Evolutionary conservation across 1,140 invertebrate genomes (phyloP).

Genomic region (Bursaphelenchus mucronatus): DNA sequence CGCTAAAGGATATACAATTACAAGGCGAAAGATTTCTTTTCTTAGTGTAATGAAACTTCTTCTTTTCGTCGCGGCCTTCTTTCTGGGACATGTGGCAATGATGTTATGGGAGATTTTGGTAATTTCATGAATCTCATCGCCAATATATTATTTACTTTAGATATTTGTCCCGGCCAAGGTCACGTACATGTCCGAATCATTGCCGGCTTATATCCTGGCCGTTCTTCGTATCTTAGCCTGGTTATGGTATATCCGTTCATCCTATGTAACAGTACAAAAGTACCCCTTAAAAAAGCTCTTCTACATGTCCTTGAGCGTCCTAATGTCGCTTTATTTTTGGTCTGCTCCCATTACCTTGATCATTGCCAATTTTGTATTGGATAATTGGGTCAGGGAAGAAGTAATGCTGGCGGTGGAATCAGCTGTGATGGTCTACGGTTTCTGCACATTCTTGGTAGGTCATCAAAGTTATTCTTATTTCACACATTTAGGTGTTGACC

Average conservation of each 20-base stretch:
- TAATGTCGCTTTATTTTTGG: constrained; percentile 72
- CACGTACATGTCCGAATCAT: constrained; percentile 80
- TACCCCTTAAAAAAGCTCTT: constrained; percentile 73
- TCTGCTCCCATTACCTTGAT: constrained; percentile 75
- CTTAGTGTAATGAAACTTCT: constrained; percentile 72
- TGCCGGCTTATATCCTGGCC: constrained; percentile 78
- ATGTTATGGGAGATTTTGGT: constrained; percentile 14
- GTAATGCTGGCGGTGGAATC: constrained; percentile 75
- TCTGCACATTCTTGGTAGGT: constrained; percentile 73
- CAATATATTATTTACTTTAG: constrained; percentile 63
- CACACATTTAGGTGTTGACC: constrained; percentile 69
- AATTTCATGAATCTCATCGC: constrained; percentile 3
- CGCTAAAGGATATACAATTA: constrained; percentile 84
- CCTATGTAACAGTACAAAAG: constrained; percentile 55
- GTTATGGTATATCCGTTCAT: constrained; percentile 76
- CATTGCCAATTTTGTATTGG: constrained; percentile 75
- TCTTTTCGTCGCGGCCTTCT: constrained; percentile 70
- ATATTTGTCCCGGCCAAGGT: constrained; percentile 82
- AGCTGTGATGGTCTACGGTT: constrained; percentile 73
- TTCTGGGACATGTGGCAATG: constrained; percentile 4
- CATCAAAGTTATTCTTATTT: not conserved
- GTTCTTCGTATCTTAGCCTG: constrained; percentile 73
- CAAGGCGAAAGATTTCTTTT: constrained; percentile 72
- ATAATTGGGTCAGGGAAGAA: constrained; percentile 84
- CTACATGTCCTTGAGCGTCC: constrained; percentile 74